Percentiles rank a stretch among this genome's conserved stretches.
Evolutionary conservation across 2,888 invertebrate species (phyloP).

Genomic region (Diaphora mendica): DNA sequence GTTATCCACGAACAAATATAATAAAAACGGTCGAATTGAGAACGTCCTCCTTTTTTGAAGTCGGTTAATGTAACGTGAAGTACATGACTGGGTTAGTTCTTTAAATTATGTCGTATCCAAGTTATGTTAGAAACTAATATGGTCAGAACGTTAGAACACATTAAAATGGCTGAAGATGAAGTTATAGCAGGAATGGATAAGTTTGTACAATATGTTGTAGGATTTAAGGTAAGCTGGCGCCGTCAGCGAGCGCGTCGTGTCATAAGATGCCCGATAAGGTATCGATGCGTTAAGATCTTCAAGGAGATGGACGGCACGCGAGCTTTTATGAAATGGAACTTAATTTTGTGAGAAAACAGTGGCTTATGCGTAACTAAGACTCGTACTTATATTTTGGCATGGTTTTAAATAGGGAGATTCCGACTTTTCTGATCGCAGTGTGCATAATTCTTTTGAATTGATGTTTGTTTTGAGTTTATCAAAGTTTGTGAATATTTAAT

Average conservation of each 20-base stretch:
- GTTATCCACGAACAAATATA: too few species aligned
- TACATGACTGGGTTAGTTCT: background rate
- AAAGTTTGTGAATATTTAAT: background rate
- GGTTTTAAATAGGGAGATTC: background rate
- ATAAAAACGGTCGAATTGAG: too few species aligned
- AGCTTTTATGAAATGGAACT: conserved; percentile 41
- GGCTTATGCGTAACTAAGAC: background rate
- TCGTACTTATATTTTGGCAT: background rate
- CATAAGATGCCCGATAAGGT: conserved; percentile 58
- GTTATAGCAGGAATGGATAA: conserved; percentile 34
- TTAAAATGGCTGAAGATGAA: conserved; percentile 34
- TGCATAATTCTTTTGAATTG: background rate
- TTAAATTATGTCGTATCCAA: conserved; percentile 3
- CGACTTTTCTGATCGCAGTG: background rate
- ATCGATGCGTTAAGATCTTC: conserved; percentile 58
- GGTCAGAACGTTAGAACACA: conserved; percentile 10
- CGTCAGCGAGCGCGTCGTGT: conserved; percentile 56
- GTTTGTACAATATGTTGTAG: conserved; percentile 39
- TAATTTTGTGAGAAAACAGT: conserved; percentile 1
- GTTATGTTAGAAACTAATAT: conserved; percentile 15
- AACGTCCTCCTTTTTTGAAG: too few species aligned
- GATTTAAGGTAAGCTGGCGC: conserved; percentile 54
- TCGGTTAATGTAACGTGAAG: too few species aligned
- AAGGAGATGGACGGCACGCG: conserved; percentile 52
- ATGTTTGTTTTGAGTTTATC: background rate